Evolutionary conservation across 1,140 invertebrate genomes (phyloP), one percentile per base, ranked within the genome.

Genomic region (Cydia fagiglandana): DNA sequence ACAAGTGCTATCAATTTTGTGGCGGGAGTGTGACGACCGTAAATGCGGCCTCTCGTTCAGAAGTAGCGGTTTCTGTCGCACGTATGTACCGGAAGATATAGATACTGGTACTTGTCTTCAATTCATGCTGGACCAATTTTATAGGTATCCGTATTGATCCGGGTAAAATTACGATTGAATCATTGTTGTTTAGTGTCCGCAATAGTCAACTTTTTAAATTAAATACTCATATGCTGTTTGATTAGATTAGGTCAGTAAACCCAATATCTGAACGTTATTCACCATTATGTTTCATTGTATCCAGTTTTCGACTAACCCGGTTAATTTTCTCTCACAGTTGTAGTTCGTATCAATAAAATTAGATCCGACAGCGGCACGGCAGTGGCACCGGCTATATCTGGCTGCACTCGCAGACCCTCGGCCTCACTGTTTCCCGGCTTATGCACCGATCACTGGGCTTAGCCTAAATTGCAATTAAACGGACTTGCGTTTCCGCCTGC

Each of bases 401-500:
- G 84, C 76, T 83, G 79, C 80, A 75, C 77, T 76, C 81, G 73
- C 80, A 78, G 80, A 78, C 81, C 76, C 82, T 83, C 85, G 80
- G 84, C 83, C 79, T 81, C 84, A 76, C 81, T 70, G 80, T 85
- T 83, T 77, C 77, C 80, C 82, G 81, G 86, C 85, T 89, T 90
- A 89, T 86, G 79, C 82, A 83, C 81, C 81, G 80, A 87, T 88
- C 83, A 77, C 83, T 76, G 75, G 78, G 84, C 83, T 88, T 86
- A 88, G 81, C 87, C 83, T 82, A 83, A 86, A 88, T 88, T 87
- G 84, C 84, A 86, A 85, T 84, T 84, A 85, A 87, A 86, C 79
- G 64, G 82, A 82, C 74, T 81, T 79, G 75, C 64, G 76, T 78
- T 80, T 74, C 76, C 61, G 68, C 76, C 76, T 13, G 34, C 56